Evolutionary conservation across 2,888 invertebrate species (phyloP).

Genomic region (Tricholauxania praeusta): DNA sequence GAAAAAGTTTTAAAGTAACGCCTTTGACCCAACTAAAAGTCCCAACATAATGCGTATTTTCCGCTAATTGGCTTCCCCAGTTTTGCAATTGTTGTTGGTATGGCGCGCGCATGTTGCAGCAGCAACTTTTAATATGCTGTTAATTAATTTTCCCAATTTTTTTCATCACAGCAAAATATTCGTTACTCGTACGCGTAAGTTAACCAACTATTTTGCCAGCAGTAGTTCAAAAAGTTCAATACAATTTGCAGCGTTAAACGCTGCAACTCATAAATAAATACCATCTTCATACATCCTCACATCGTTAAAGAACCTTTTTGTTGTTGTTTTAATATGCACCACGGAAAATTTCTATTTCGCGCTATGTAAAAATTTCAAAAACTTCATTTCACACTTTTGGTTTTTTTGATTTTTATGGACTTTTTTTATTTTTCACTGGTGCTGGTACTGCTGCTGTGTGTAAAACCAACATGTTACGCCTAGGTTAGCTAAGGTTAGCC

Average conservation of each 20-base stretch:
- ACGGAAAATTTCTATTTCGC: slow-evolving; percentile 34
- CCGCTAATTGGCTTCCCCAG: slow-evolving; percentile 32
- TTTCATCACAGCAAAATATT: neutral
- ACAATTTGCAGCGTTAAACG: no score
- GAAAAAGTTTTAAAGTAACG: neutral
- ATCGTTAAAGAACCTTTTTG: no score
- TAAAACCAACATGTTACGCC: slow-evolving; percentile 15
- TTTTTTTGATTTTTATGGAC: neutral
- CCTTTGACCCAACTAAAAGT: slow-evolving; percentile 15
- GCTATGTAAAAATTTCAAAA: slow-evolving; percentile 32
- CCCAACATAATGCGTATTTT: neutral
- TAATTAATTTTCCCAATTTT: slow-evolving; percentile 26
- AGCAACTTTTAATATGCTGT: slow-evolving; percentile 14
- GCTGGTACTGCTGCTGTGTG: neutral
- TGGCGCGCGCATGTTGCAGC: neutral
- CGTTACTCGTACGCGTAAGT: neutral
- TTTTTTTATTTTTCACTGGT: neutral
- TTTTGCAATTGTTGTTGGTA: neutral
- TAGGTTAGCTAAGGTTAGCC: slow-evolving; percentile 16
- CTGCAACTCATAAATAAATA: no score
- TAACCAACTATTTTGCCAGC: slow-evolving; percentile 24
- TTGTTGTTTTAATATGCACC: slow-evolving; percentile 5
- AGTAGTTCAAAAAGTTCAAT: slow-evolving; percentile 28
- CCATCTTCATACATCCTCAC: no score
- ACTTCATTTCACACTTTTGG: slow-evolving; percentile 31